Percentiles rank a stretch among this genome's conserved stretches.
phyloP scores from a whole-genome alignment of 2,113 vertebrate species.

The Perca flavescens region DNA sequence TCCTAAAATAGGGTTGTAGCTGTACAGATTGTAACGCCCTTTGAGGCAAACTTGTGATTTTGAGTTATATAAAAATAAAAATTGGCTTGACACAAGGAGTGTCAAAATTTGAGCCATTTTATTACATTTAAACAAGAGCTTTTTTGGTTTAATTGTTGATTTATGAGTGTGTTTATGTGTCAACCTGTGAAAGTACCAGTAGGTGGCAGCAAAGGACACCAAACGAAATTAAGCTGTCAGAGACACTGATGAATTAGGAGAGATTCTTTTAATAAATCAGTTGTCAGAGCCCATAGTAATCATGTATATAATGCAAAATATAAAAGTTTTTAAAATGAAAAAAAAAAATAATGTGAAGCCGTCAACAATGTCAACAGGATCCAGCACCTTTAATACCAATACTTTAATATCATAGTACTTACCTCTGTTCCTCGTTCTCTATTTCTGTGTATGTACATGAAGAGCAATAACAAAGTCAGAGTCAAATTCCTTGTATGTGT shows the following conservation, averaged over 20 bases:
- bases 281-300: neutral
- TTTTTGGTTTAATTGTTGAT: no score
- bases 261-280: neutral
- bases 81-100: no score
- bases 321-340: neutral
- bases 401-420: no score
- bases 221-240: neutral
- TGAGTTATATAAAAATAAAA: no score
- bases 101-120: neutral
- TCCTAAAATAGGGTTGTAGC: no score
- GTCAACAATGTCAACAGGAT: neutral
- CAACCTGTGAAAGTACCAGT: slow-evolving; percentile 8
- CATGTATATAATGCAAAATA: neutral
- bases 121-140: neutral
- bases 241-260: neutral
- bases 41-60: no score
- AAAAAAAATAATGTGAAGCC: neutral
- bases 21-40: no score
- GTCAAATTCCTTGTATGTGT: no score
- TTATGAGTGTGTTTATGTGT: neutral
- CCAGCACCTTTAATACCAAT: no score
- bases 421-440: no score
- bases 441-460: no score
- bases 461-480: no score
- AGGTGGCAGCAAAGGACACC: slow-evolving; percentile 52